Conservation (phyloP, 2,113 vertebrate genomes). For the Microtus oregoni region DNA sequence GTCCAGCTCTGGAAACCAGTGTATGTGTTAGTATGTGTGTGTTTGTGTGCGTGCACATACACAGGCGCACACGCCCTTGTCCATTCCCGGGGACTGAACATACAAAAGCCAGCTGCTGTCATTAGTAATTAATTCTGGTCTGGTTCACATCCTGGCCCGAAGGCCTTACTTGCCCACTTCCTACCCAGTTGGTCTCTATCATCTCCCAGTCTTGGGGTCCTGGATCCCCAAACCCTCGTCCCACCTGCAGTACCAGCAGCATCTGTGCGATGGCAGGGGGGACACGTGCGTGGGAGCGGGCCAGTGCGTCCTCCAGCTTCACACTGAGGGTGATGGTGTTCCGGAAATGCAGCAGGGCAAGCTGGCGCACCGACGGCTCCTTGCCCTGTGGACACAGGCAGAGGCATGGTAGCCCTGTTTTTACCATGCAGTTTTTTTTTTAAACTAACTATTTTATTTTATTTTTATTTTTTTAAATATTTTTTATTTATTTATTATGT, state of each 20-base stretch:
- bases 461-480: too few relatives aligned
- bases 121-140: rapidly evolving
- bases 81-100: too few relatives aligned
- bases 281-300: slow-evolving; percentile 92
- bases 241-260: slow-evolving; percentile 96
- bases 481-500: too few relatives aligned
- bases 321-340: slow-evolving; percentile 96
- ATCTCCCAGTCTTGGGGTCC: rapidly evolving
- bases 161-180: rapidly evolving
- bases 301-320: slow-evolving; percentile 94
- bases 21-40: too few relatives aligned
- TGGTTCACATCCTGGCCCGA: background rate
- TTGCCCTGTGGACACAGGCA: slow-evolving; percentile 86
- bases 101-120: background rate
- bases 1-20: background rate
- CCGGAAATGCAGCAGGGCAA: slow-evolving; percentile 95
- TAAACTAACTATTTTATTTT: too few relatives aligned
- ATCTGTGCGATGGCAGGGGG: slow-evolving; percentile 96
- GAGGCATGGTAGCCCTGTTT: too few relatives aligned
- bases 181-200: rapidly evolving
- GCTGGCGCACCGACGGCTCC: slow-evolving; percentile 92
- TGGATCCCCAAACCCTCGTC: background rate
- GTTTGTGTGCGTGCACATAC: too few relatives aligned
- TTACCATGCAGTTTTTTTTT: background rate
- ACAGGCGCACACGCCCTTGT: too few relatives aligned